A percentile compares a stretch with the other conserved stretches of the same genome.
phyloP scores from a whole-genome alignment of 2,888 invertebrate genomes.

The Athetis lepigone region DNA sequence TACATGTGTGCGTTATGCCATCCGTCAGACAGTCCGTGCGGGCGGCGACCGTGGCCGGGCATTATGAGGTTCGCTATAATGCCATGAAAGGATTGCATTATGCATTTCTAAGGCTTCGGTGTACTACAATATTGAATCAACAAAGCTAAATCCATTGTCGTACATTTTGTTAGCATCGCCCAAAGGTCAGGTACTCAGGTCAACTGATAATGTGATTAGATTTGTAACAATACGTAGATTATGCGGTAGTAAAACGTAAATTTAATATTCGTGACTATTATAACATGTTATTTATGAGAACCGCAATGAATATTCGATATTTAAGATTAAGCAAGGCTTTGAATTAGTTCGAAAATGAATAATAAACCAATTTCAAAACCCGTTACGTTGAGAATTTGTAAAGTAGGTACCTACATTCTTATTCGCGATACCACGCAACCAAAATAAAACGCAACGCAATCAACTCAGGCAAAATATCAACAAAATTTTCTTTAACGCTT shows the following conservation, averaged over 20 bases:
- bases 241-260: not conserved
- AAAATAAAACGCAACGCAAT: slow-evolving; percentile 45
- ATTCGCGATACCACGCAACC: slow-evolving; percentile 47
- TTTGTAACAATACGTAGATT: slow-evolving; percentile 16
- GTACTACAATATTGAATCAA: slow-evolving; percentile 76
- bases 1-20: slow-evolving; percentile 65
- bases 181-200: slow-evolving; percentile 55
- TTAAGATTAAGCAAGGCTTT: not conserved
- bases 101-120: slow-evolving; percentile 76
- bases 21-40: slow-evolving; percentile 62
- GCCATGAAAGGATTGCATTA: slow-evolving; percentile 82
- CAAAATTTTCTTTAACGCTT: slow-evolving; percentile 75
- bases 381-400: slow-evolving; percentile 19
- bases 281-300: not conserved
- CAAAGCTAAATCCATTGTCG: slow-evolving; percentile 68
- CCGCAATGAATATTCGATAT: not conserved
- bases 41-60: slow-evolving; percentile 73
- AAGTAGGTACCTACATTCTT: slow-evolving; percentile 28
- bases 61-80: slow-evolving; percentile 76
- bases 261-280: not conserved
- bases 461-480: slow-evolving; percentile 65
- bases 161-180: slow-evolving; percentile 62
- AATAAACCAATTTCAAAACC: slow-evolving; percentile 19
- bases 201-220: slow-evolving; percentile 52
- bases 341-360: slow-evolving; percentile 4